Conservation (phyloP, 1,140 invertebrate species). For the Diprion similis region DNA sequence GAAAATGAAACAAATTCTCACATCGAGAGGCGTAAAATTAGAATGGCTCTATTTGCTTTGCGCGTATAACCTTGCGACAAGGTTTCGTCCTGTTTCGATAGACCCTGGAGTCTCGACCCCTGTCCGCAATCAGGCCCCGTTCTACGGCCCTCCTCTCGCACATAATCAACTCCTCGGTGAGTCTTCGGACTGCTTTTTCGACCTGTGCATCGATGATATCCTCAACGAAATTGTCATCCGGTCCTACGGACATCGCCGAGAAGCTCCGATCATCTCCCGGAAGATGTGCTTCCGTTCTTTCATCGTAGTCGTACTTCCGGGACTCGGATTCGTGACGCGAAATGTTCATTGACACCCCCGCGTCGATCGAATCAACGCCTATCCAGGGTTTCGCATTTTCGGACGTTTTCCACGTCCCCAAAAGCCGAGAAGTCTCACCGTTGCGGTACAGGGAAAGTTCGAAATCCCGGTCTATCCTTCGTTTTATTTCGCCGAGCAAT, state of each 20-base stretch:
- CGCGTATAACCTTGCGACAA: neutral
- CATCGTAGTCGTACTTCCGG: constrained; percentile 15
- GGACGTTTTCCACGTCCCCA: neutral
- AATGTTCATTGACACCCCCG: constrained; percentile 41
- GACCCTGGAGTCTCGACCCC: too few species aligned
- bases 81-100: neutral
- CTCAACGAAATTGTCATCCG: constrained; percentile 30
- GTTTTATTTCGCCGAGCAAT: constrained; percentile 33
- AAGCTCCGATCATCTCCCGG: neutral
- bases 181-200: constrained; percentile 43
- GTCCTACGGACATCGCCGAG: neutral
- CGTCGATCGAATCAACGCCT: constrained; percentile 42
- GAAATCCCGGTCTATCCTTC: constrained; percentile 36
- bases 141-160: constrained; percentile 42
- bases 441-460: neutral
- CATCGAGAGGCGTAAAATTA: too few species aligned
- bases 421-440: neutral
- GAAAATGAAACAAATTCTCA: too few species aligned
- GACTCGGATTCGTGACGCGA: neutral
- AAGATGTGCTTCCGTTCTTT: neutral
- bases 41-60: neutral
- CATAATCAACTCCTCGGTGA: constrained; percentile 50
- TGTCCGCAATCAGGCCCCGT: constrained; percentile 25
- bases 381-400: neutral
- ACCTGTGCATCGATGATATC: constrained; percentile 37